Evolutionary conservation across 2,113 vertebrate genomes (phyloP), one percentile per base, ranked within the genome.

Genomic region (Lepus europaeus): DNA sequence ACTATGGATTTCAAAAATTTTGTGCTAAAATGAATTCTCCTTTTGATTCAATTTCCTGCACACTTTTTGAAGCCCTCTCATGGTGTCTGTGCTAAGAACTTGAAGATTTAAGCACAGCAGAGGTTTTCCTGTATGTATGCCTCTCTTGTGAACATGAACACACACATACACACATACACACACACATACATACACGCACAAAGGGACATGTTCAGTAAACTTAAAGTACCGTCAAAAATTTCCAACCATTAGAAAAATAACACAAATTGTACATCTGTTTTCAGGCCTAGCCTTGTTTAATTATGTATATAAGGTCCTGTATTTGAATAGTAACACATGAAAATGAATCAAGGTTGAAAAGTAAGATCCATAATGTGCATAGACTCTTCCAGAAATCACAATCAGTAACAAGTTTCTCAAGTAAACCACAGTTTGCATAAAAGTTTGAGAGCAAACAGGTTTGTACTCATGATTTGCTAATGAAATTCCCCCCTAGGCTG

Each of bases 261-360:
- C 31, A 89, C 9, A 69, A 73, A 31, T 5, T 79, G 3, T 74
- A 64, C 31, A 89, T 87, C 87, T 96, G 66, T 87, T 87, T 93
- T 90, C 77, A 64, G 6, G 1, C 93, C 6, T 92, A 93, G 59
- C 39, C 36, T 93, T 88, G 9, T 76, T 1, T 93, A 86, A 51
- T 87, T 64, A 74, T 53, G 89, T 89, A 86, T 39, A 14, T 89
- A 88, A 95, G 69, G 87, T 27, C 13, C 25, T 95, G 0, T 36
- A 70, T 76, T 94, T 95, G 70, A 89, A 49, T 94, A 94, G 80
- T 90, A 87, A 81, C 49, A 84, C 33, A 66, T 64, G 49, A 51
- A 92, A 94, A 73, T 90, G 45, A 96, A 95, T 81, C 79, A 88
- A 51, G 9, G 77, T 87, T 89, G 53, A 94, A 80, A 93, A 31